Base-by-base conservation (phyloP, 2,113 vertebrate species). In the Tragelaphus scriptus region DNA sequence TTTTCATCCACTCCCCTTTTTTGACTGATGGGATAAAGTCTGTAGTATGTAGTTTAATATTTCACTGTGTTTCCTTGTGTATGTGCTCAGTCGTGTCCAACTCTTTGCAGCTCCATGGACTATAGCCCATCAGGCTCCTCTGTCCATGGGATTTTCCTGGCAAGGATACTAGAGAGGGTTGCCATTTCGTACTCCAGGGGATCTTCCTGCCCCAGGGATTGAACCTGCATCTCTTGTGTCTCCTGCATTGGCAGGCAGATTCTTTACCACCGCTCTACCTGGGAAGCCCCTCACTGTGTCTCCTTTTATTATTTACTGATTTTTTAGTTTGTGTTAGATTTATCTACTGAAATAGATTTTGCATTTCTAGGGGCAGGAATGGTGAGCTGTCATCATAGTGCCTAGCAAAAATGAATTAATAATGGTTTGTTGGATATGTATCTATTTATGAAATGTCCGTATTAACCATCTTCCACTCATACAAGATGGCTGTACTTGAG, bases 301-400 rank as follows among this genome's bases (percentile, higher is more conserved):
- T 71, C 19, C 26, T 89, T 84, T 84, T 91, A 92, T 91, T 96
- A 19, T 85, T 96, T 55, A 65, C 21, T 81, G 53, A 36, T 84
- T 79, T 1, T 92, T 98, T 95, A 79, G 26, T 92, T 93, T 81
- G 17, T 53, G 23, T 93, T 91, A 85, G 9, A 79, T 15, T 75
- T 97, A 80, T 36, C 32, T 95, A 81, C 26, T 97, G 51, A 97
- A 90, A 61, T 95, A 95, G 68, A 56, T 86, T 75, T 63, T 90
- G 1, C 3, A 80, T 95, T 96, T 95, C 86, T 95, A 56, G 82
- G 23, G 16, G 14, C 85, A 85, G 82, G n/a, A 93, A 59, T 68
- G 32, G 7, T 93, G 51, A 90, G 61, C 71, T 71, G 23, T 96
- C 26, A 94, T 30, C 7, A 14, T 94, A 53, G 55, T 88, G 26